Conservation (phyloP, 37 sponge, comb jelly and placozoan genomes). For the Beroe ovata region DNA sequence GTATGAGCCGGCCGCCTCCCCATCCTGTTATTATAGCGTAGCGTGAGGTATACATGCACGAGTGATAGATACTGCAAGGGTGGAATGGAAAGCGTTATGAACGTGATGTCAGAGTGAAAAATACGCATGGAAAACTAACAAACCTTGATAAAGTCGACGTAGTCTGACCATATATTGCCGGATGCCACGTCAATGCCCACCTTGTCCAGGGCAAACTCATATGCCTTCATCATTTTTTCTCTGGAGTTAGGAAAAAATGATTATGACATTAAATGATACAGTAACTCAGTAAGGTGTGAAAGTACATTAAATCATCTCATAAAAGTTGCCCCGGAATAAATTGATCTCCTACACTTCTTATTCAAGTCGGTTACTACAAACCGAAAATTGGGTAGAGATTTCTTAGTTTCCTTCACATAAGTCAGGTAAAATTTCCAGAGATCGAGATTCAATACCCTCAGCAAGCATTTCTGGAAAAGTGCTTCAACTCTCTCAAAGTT, state of each 20-base stretch:
- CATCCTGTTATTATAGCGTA: conserved; percentile 37
- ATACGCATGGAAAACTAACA: background rate
- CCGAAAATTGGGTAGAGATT: conserved; percentile 79
- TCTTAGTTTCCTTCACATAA: conserved; percentile 91
- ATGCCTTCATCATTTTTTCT: conserved; percentile 90
- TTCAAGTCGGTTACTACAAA: conserved; percentile 59
- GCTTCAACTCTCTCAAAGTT: conserved; percentile 68
- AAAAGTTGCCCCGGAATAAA: no score
- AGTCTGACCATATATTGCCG: conserved; percentile 85
- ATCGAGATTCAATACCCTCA: conserved; percentile 87
- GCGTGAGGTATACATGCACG: no score
- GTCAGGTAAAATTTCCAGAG: conserved; percentile 94
- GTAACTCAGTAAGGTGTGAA: no score
- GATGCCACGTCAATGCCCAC: conserved; percentile 90
- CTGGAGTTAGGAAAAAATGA: no score
- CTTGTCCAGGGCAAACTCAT: conserved; percentile 94
- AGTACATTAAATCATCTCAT: no score
- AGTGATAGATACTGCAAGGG: no score
- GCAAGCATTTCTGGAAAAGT: conserved; percentile 90
- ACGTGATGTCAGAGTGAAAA: background rate
- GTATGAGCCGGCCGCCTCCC: conserved; percentile 76
- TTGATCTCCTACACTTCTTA: no score
- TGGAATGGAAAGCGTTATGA: background rate
- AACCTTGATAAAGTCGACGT: conserved; percentile 80
- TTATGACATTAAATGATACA: no score